Evolutionary conservation across 1,140 invertebrate species (phyloP).

Genomic region (Psix sp.): DNA sequence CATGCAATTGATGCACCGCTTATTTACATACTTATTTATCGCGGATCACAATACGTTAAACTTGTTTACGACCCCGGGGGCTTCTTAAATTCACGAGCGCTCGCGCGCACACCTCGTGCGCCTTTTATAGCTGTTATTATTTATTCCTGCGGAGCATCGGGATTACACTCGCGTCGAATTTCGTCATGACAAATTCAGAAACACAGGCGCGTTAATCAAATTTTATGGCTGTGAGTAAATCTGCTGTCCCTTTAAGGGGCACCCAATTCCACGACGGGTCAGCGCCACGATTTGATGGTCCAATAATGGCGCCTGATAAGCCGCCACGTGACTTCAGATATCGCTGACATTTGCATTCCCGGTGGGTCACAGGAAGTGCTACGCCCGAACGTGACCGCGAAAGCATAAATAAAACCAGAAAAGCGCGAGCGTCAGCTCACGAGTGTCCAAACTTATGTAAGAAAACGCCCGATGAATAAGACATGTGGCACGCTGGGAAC

Average conservation of each 20-base stretch:
- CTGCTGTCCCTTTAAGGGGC: constrained; percentile 5
- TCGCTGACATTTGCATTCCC: constrained; percentile 68
- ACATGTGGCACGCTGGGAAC: constrained; percentile 1
- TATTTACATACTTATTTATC: constrained; percentile 49
- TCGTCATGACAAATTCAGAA: constrained; percentile 31
- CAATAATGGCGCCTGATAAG: constrained; percentile 35
- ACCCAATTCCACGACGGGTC: constrained; percentile 9
- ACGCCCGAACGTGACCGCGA: constrained; percentile 68
- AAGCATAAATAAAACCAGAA: constrained; percentile 63
- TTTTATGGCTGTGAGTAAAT: constrained; percentile 27
- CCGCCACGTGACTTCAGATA: no score
- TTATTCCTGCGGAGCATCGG: constrained; percentile 26
- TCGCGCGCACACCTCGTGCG: constrained; percentile 15
- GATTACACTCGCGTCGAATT: constrained; percentile 30
- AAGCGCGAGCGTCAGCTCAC: constrained; percentile 32
- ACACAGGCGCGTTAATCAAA: constrained; percentile 27
- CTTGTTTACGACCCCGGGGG: constrained; percentile 34
- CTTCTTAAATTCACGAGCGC: constrained; percentile 45
- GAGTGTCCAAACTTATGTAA: constrained; percentile 34
- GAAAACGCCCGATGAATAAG: constrained; percentile 50
- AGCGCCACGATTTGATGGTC: constrained; percentile 29
- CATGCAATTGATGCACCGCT: constrained; percentile 29
- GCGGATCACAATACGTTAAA: constrained; percentile 40
- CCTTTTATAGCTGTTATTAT: constrained; percentile 46
- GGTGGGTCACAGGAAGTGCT: constrained; percentile 67